phyloP scores from a whole-genome alignment of 2,888 invertebrate species.

The Acronicta alni region DNA sequence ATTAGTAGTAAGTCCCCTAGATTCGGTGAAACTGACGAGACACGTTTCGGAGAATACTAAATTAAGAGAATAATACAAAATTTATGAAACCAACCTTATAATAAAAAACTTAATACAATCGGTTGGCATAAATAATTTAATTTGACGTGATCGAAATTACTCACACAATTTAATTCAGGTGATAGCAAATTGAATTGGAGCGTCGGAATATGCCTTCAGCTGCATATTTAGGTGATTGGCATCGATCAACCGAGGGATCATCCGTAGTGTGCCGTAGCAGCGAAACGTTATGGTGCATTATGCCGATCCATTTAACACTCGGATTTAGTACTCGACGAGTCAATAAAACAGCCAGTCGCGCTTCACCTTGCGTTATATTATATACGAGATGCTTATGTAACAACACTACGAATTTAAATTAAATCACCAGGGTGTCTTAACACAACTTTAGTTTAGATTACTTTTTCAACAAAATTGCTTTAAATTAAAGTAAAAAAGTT shows the following conservation, averaged over 20 bases:
- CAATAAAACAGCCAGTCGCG: slow-evolving; percentile 53
- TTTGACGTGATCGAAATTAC: slow-evolving; percentile 1
- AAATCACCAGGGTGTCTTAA: slow-evolving; percentile 22
- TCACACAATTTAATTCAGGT: slow-evolving; percentile 3
- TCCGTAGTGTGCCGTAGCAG: slow-evolving; percentile 30
- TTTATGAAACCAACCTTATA: too few relatives aligned
- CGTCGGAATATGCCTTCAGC: slow-evolving; percentile 4
- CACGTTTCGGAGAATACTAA: too few relatives aligned
- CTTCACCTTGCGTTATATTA: slow-evolving; percentile 22
- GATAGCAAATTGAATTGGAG: slow-evolving; percentile 21
- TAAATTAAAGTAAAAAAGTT: neutral
- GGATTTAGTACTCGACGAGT: slow-evolving; percentile 54
- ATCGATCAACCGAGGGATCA: slow-evolving; percentile 46
- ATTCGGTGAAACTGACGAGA: too few relatives aligned
- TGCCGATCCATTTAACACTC: slow-evolving; percentile 62
- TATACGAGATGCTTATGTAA: neutral
- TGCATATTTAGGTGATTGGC: slow-evolving; percentile 52
- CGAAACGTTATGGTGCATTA: slow-evolving; percentile 54
- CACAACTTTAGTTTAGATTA: slow-evolving; percentile 10
- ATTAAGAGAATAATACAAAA: too few relatives aligned
- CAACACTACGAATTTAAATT: slow-evolving; percentile 18
- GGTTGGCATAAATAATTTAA: neutral
- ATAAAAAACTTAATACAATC: too few relatives aligned
- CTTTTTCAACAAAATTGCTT: slow-evolving; percentile 20
- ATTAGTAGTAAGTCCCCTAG: too few relatives aligned